Base-by-base conservation (phyloP, 2,888 invertebrate genomes). In the Elysia crispata region DNA sequence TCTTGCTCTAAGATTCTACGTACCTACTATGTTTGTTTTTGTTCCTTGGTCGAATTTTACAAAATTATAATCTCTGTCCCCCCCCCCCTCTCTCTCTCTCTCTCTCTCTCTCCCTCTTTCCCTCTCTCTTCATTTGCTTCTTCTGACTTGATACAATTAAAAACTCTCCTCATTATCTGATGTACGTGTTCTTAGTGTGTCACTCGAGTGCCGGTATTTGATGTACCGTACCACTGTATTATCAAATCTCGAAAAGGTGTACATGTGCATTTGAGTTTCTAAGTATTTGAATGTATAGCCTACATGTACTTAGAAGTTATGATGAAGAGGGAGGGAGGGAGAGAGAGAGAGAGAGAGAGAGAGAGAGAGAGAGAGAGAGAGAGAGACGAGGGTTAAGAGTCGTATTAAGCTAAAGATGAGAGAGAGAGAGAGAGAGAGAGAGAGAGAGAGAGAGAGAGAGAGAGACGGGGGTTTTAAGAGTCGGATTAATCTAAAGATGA, bases 321-420 rank as follows among this genome's bases (percentile, higher is more conserved):
- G 60, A 8, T 3, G 23, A 18, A 60, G 15, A 23, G 66, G 25
- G 66, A 66, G 66, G 25, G 66, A 23, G 66, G 25, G 66, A 66
- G 66, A 66, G 66, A 66, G 8, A 6, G 25, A 66, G 66, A 66
- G 66, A 6, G 66, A 66, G 66, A 66, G 66, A 66, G 66, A 66
- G 13, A 66, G 66, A 23, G 66, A 66, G 66, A 66, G 66, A 66
- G 25, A 66, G 30, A 18, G 66, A 6, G 66, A 28, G 66, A 66
- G 60, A 60, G 41, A 41, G 11, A 41, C 41, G 11, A 3, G 11
- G 5, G 11, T 11, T 6, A 11, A 41, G 3, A 41, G 5, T 6
- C 3, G 11, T 6, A 41, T 11, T 6, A 3, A 41, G 11, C 41
- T 41, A 41, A 41, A 41, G 41, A 41, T 11, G 41, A 41, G 41